Conservation (phyloP, 1,140 invertebrate species). For the Trinorchestia longiramus region DNA sequence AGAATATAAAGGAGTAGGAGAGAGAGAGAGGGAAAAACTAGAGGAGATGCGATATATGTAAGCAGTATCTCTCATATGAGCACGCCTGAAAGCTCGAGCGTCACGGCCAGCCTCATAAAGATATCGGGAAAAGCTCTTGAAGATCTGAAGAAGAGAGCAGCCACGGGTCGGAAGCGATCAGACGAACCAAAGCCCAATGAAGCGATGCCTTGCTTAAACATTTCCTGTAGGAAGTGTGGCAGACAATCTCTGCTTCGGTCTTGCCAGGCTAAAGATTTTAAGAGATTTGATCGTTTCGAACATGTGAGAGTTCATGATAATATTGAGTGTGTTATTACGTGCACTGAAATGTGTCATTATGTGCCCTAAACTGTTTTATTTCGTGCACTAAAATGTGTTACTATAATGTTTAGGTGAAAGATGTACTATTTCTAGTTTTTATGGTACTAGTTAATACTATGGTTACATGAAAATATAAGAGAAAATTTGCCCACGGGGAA, state of each 20-base stretch:
- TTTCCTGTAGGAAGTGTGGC: not conserved
- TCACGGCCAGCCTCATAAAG: not conserved
- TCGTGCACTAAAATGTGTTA: not conserved
- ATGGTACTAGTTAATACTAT: not conserved
- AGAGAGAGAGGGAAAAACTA: not conserved
- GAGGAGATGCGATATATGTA: not conserved
- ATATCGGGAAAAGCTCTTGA: constrained; percentile 18
- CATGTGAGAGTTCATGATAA: not conserved
- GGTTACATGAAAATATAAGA: not conserved
- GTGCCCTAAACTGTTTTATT: too few relatives aligned
- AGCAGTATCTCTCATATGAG: not conserved
- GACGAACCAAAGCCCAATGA: constrained; percentile 24
- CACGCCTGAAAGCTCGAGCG: not conserved
- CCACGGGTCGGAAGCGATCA: constrained; percentile 13
- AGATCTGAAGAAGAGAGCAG: not conserved
- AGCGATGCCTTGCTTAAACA: constrained; percentile 35
- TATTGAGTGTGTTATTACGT: not conserved
- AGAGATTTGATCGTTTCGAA: not conserved
- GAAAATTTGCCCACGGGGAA: not conserved
- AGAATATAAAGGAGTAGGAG: not conserved
- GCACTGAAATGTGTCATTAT: not conserved
- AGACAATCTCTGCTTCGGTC: not conserved
- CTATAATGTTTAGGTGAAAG: too few relatives aligned
- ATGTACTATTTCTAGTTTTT: not conserved
- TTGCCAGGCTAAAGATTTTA: not conserved